Conservation (phyloP, 2,797 vertebrate species). For the Pteronotus mesoamericanus region DNA sequence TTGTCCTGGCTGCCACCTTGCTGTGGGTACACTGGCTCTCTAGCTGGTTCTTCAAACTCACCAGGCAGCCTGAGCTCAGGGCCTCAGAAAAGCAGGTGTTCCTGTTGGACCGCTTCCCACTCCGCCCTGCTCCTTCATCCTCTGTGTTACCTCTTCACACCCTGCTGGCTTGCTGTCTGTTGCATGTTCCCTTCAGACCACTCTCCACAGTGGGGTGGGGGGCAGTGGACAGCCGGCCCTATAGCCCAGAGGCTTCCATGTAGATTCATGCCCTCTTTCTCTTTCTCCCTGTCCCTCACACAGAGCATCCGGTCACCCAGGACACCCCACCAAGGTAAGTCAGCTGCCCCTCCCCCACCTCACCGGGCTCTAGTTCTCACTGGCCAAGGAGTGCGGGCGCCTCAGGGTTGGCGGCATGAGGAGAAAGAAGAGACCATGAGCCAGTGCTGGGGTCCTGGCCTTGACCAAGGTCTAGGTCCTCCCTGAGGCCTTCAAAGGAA, state of each 20-base stretch:
- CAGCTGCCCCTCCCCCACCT: not conserved
- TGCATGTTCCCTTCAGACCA: not conserved
- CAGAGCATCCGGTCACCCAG: constrained; percentile 69
- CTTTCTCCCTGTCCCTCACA: constrained; percentile 33
- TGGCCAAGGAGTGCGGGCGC: not conserved
- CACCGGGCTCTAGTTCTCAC: not conserved
- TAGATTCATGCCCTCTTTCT: not conserved
- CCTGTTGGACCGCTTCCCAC: not conserved
- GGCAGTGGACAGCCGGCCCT: not conserved
- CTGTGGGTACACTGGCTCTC: not conserved
- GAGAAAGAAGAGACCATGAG: not conserved
- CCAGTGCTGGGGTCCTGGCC: not conserved
- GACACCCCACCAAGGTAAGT: constrained; percentile 77
- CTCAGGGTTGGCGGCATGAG: not conserved
- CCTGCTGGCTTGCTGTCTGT: not conserved
- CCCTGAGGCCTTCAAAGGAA: not conserved
- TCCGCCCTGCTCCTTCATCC: not conserved
- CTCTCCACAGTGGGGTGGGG: not conserved
- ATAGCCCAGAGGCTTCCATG: fast-evolving
- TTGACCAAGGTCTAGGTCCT: not conserved
- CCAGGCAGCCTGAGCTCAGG: not conserved
- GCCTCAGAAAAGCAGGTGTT: not conserved
- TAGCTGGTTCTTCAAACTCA: not conserved
- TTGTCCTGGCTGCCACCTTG: not conserved
- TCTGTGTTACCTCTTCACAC: too few species aligned